These are phyloP conservation scores for Cairina moschata DNA, from an alignment of 2,113 vertebrate species.

Conservation along the genomic window DNA sequence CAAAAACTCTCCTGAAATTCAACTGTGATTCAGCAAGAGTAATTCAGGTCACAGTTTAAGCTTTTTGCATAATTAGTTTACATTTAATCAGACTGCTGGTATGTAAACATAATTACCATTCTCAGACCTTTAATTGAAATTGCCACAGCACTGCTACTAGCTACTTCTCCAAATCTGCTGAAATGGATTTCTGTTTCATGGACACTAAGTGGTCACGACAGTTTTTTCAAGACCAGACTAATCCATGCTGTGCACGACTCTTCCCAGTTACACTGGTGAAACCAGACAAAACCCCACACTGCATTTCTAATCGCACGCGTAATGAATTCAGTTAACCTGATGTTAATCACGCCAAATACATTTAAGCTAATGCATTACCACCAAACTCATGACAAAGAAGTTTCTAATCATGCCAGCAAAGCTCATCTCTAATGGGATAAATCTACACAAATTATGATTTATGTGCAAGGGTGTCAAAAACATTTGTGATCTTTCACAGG, in stretches of 20 bases:
- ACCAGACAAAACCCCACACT: background rate
- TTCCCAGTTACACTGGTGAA: background rate
- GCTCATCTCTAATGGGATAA: background rate
- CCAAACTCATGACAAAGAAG: background rate
- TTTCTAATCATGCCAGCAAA: background rate
- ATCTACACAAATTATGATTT: background rate
- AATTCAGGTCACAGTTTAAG: slow-evolving; percentile 65
- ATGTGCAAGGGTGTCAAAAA: background rate
- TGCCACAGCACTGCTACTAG: slow-evolving; percentile 9
- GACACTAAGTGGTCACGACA: background rate
- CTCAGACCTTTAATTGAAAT: slow-evolving; percentile 68
- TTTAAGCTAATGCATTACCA: background rate
- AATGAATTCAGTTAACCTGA: background rate
- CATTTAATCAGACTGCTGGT: slow-evolving; percentile 56
- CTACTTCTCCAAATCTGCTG: background rate
- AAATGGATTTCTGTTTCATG: background rate
- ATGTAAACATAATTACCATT: slow-evolving; percentile 67
- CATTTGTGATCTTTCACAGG: background rate
- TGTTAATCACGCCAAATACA: background rate
- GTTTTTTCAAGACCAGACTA: background rate
- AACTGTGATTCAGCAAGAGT: background rate
- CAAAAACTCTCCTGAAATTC: slow-evolving; percentile 23
- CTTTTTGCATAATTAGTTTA: slow-evolving; percentile 63
- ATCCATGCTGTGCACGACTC: background rate
- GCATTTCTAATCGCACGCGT: background rate